Percentiles rank a stretch among this genome's conserved stretches.
These are phyloP conservation scores for Ennomos quercinarius DNA, from an alignment of 2,888 invertebrate genomes.

Conservation along the genomic window DNA sequence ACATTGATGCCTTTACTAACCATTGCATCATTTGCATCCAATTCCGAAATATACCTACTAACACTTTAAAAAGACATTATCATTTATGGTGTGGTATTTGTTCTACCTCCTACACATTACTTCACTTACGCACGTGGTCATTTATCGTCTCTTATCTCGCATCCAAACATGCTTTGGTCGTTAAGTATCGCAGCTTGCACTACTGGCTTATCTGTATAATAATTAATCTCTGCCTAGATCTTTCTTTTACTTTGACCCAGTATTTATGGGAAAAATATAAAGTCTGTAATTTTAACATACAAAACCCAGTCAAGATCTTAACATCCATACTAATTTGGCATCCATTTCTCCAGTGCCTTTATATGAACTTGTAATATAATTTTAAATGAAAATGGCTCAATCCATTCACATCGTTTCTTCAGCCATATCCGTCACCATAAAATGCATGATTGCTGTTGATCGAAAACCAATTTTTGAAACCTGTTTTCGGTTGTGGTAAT, in stretches of 20 bases:
- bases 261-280: too few relatives aligned
- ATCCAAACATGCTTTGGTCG: constrained; percentile 41
- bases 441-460: constrained; percentile 42
- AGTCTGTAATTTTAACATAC: too few relatives aligned
- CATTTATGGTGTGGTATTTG: constrained; percentile 5
- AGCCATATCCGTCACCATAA: constrained; percentile 41
- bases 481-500: constrained; percentile 38
- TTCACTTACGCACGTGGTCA: constrained; percentile 47
- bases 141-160: constrained; percentile 53
- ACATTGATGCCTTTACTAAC: too few relatives aligned
- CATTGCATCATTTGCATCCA: too few relatives aligned
- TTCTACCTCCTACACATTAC: constrained; percentile 29
- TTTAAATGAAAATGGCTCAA: constrained; percentile 41
- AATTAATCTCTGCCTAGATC: constrained; percentile 42
- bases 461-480: constrained; percentile 43
- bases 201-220: constrained; percentile 48
- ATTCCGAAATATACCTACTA: too few relatives aligned
- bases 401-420: constrained; percentile 36
- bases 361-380: constrained; percentile 25
- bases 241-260: constrained; percentile 4
- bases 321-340: constrained; percentile 12
- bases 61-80: too few relatives aligned
- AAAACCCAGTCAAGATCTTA: too few relatives aligned
- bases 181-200: constrained; percentile 44
- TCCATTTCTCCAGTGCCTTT: constrained; percentile 7